These are phyloP conservation scores for Campylorhamphus procurvoides DNA, from an alignment of 2,113 vertebrate genomes.

Conservation along the genomic window DNA sequence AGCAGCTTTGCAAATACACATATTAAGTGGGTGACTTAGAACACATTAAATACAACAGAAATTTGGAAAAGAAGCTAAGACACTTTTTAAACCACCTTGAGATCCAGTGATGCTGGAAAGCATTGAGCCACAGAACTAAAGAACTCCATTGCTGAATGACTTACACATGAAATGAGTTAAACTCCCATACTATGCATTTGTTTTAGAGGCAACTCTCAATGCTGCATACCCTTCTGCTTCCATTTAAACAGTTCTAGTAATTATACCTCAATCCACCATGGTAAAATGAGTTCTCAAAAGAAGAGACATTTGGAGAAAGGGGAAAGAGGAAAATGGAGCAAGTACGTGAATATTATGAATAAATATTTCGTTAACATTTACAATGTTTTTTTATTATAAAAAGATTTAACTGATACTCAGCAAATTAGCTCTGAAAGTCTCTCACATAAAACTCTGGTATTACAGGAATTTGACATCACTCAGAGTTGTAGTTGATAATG, in stretches of 20 bases:
- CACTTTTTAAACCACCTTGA: not conserved
- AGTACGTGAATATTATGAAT: not conserved
- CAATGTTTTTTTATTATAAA: not conserved
- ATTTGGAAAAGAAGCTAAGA: not conserved
- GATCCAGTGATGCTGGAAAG: not conserved
- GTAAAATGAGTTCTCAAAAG: not conserved
- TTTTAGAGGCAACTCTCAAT: not conserved
- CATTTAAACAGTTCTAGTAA: not conserved
- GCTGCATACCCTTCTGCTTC: not conserved
- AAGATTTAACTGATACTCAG: not conserved
- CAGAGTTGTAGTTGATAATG: not conserved
- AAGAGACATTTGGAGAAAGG: not conserved
- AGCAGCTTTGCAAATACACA: conserved; percentile 40
- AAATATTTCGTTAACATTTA: not conserved
- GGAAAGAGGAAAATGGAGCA: not conserved
- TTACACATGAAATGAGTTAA: not conserved
- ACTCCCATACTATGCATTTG: not conserved
- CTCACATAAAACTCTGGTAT: not conserved
- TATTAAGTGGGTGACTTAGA: not conserved
- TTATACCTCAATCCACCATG: not conserved
- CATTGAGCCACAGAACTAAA: not conserved
- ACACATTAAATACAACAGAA: not conserved
- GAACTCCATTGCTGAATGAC: not conserved
- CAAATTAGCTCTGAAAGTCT: not conserved
- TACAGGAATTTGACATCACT: not conserved